phyloP scores from a whole-genome alignment of 2,113 vertebrate species.

The Pluvianellus socialis region DNA sequence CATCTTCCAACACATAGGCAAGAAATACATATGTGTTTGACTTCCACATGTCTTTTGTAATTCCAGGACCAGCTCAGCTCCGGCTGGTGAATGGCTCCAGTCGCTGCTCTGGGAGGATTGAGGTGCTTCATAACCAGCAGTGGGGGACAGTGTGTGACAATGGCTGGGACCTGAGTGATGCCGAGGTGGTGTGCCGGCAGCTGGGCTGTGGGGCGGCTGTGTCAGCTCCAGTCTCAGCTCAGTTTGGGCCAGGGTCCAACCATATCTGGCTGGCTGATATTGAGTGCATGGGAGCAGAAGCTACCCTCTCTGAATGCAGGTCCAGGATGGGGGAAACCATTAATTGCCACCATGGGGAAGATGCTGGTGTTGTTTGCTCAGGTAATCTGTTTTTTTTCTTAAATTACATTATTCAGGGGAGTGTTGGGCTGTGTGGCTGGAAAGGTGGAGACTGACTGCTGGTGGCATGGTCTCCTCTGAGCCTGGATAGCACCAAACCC shows the following conservation, averaged over 20 bases:
- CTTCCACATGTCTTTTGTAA: background rate
- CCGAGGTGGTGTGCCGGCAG: constrained; percentile 84
- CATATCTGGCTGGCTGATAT: constrained; percentile 61
- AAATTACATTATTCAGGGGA: background rate
- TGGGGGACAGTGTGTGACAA: constrained; percentile 63
- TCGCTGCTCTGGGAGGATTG: constrained; percentile 55
- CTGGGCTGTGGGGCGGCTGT: constrained; percentile 77
- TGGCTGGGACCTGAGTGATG: constrained; percentile 42
- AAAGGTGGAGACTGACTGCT: background rate
- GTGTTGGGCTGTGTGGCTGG: background rate
- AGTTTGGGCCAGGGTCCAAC: background rate
- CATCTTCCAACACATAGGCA: background rate
- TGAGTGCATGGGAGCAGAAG: constrained; percentile 63
- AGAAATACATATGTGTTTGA: background rate
- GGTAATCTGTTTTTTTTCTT: background rate
- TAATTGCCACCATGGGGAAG: constrained; percentile 49
- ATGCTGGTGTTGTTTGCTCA: constrained; percentile 59
- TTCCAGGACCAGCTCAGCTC: constrained; percentile 3
- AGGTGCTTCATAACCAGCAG: constrained; percentile 43
- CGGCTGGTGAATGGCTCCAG: constrained; percentile 16
- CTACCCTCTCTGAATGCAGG: constrained; percentile 48
- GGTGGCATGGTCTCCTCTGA: background rate
- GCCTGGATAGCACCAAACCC: background rate
- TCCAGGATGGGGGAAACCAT: constrained; percentile 13
- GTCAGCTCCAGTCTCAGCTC: background rate